A percentile compares a stretch with the other conserved stretches of the same genome.
Evolutionary conservation across 2,113 vertebrate genomes (phyloP).

Genomic region (Sapayoa aenigma): DNA sequence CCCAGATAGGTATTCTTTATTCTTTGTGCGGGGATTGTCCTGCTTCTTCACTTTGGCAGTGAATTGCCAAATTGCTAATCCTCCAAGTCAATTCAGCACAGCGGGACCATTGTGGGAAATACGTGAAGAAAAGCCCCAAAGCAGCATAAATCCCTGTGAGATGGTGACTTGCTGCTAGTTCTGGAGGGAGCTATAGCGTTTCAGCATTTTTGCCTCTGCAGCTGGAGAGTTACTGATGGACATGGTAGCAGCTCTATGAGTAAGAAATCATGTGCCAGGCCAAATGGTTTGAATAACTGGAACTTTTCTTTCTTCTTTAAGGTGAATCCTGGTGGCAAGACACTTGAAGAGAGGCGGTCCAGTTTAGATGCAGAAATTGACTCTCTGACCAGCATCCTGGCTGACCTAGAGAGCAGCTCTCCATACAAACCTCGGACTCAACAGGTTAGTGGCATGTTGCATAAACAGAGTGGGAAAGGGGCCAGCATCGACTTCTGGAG

Average conservation of each 20-base stretch:
- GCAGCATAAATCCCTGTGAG: background rate
- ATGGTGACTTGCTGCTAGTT: background rate
- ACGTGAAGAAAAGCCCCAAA: background rate
- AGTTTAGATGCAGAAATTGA: slow-evolving; percentile 97
- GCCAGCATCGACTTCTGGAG: slow-evolving; percentile 32
- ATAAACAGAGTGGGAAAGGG: background rate
- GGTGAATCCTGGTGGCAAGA: slow-evolving; percentile 87
- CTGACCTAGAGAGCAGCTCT: slow-evolving; percentile 95
- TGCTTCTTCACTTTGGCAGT: background rate
- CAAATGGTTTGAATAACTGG: background rate
- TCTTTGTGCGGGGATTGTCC: accelerated
- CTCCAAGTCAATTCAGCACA: background rate
- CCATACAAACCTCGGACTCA: slow-evolving; percentile 88
- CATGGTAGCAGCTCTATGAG: background rate
- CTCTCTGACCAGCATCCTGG: slow-evolving; percentile 94
- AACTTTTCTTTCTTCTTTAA: slow-evolving; percentile 25
- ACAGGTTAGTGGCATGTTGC: slow-evolving; percentile 75
- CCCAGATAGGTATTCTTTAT: background rate
- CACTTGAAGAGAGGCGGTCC: slow-evolving; percentile 89
- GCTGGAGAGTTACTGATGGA: background rate
- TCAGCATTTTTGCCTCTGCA: background rate
- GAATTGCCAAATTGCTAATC: background rate
- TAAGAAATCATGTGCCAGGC: background rate
- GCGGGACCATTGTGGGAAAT: background rate
- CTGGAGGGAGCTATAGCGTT: background rate